A percentile compares a stretch with the other conserved stretches of the same genome.
These are phyloP conservation scores for Pristionchus maxplancki DNA, from an alignment of 2,888 invertebrate genomes.

Conservation along the genomic window DNA sequence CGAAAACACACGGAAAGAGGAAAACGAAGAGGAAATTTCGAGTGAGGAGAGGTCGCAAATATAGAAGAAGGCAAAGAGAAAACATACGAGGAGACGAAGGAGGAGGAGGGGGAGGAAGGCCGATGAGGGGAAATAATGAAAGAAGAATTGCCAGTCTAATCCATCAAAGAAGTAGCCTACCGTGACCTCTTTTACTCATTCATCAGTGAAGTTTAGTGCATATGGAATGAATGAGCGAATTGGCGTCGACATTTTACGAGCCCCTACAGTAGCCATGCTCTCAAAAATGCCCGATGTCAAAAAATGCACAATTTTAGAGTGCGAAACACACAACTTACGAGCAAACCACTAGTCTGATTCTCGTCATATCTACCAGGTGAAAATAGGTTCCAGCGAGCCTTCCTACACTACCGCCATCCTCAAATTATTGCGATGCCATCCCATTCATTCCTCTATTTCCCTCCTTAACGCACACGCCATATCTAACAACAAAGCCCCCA, in stretches of 20 bases:
- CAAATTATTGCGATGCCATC: background rate
- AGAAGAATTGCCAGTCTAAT: background rate
- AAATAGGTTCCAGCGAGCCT: background rate
- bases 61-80: constrained; percentile 10
- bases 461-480: background rate
- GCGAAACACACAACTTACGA: background rate
- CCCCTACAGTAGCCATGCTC: too few species aligned
- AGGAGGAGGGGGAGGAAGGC: background rate
- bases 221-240: background rate
- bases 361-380: background rate
- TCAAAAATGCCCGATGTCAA: too few species aligned
- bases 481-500: background rate
- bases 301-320: too few species aligned
- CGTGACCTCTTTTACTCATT: background rate
- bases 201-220: too few species aligned
- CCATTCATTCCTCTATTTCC: background rate
- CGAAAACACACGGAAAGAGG: background rate
- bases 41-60: constrained; percentile 22
- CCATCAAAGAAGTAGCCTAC: background rate
- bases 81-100: background rate
- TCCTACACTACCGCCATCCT: background rate
- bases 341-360: background rate
- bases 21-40: background rate
- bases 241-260: background rate
- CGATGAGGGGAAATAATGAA: background rate